Conservation (phyloP, 2,797 vertebrate species). For the Huso huso region DNA sequence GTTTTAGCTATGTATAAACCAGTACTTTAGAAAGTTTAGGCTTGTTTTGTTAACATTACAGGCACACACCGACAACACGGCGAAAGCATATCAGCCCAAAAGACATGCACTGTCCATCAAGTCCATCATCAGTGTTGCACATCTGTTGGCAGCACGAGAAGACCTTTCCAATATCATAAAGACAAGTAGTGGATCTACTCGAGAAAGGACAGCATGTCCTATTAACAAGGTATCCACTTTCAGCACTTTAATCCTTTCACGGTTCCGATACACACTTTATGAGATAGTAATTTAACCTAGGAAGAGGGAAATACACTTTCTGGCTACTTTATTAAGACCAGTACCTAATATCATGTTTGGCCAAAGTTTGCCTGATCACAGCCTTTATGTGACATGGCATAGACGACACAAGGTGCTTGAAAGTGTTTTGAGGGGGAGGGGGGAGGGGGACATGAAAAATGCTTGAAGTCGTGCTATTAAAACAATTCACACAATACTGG, state of each 20-base stretch:
- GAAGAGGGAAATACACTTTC: no score
- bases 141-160: slow-evolving; percentile 84
- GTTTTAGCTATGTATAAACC: background rate
- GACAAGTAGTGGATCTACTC: slow-evolving; percentile 80
- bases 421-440: no score
- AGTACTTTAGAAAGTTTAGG: background rate
- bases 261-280: no score
- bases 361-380: no score
- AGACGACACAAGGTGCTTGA: no score
- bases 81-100: slow-evolving; percentile 81
- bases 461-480: no score
- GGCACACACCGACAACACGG: slow-evolving; percentile 87
- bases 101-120: slow-evolving; percentile 69
- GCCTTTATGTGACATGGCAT: no score
- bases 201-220: slow-evolving; percentile 76
- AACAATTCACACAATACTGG: no score
- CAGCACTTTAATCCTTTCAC: slow-evolving; percentile 8
- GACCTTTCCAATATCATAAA: slow-evolving; percentile 86
- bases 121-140: slow-evolving; percentile 62
- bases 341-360: no score
- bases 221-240: slow-evolving; percentile 77
- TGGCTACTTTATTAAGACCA: no score
- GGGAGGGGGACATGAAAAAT: no score
- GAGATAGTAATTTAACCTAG: no score
- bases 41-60: slow-evolving; percentile 33